phyloP scores from a whole-genome alignment of 1,140 invertebrate species.

The Tetragnatha versicolor region DNA sequence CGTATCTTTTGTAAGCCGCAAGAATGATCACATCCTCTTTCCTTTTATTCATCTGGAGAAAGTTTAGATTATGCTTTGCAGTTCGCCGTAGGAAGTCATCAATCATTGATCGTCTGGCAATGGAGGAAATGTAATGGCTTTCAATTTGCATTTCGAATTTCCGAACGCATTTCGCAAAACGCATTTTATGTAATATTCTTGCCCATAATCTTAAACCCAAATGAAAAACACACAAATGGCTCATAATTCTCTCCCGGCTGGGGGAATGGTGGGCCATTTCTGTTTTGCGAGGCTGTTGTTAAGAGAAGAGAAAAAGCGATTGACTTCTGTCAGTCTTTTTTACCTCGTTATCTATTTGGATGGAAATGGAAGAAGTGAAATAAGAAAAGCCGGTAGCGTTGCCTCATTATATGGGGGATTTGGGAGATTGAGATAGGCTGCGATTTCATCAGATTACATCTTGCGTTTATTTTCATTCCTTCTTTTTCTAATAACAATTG shows the following conservation, averaged over 20 bases:
- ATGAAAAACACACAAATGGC: slow-evolving; percentile 26
- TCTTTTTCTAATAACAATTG: too few relatives aligned
- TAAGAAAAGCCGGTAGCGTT: too few relatives aligned
- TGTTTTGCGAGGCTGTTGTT: too few relatives aligned
- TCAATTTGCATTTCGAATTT: slow-evolving; percentile 49
- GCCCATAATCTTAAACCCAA: slow-evolving; percentile 14
- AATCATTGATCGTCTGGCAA: slow-evolving; percentile 35
- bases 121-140: slow-evolving; percentile 34
- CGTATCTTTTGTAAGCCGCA: background rate
- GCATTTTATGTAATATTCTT: background rate
- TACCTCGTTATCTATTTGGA: too few relatives aligned
- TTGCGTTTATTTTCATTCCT: too few relatives aligned
- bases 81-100: slow-evolving; percentile 29
- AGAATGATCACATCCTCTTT: slow-evolving; percentile 31
- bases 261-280: background rate
- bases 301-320: too few relatives aligned
- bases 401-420: too few relatives aligned
- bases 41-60: slow-evolving; percentile 27
- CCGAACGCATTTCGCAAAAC: slow-evolving; percentile 12
- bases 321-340: too few relatives aligned
- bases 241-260: background rate
- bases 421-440: too few relatives aligned
- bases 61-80: slow-evolving; percentile 41
- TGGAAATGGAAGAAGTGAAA: too few relatives aligned
- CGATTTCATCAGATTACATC: too few relatives aligned